Conservation (phyloP, 2,888 invertebrate genomes). For the Caenorhabditis sp. region DNA sequence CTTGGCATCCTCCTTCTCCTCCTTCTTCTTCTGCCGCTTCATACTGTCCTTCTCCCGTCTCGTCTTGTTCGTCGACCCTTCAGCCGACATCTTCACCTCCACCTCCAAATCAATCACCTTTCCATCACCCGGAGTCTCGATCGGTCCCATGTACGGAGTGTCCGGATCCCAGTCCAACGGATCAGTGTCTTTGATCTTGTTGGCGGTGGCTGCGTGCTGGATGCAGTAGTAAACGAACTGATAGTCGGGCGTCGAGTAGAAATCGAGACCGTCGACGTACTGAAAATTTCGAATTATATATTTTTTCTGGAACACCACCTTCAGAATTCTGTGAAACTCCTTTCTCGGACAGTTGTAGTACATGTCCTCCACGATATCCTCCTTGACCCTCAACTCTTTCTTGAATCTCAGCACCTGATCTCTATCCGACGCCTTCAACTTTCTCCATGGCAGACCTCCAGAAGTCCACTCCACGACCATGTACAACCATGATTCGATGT, state of each 20-base stretch:
- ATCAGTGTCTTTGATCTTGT: constrained; percentile 67
- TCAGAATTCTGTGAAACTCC: constrained; percentile 66
- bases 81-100: constrained; percentile 34
- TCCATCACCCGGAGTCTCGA: constrained; percentile 69
- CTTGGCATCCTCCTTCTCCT: constrained; percentile 14
- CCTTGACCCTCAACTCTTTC: constrained; percentile 63
- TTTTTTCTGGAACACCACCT: constrained; percentile 48
- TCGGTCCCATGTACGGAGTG: constrained; percentile 67
- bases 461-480: constrained; percentile 79
- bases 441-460: constrained; percentile 77
- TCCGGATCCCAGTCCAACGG: constrained; percentile 76
- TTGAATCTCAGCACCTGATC: constrained; percentile 75
- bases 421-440: constrained; percentile 69
- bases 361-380: constrained; percentile 64
- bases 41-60: constrained; percentile 23
- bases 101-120: constrained; percentile 63
- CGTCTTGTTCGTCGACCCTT: constrained; percentile 39
- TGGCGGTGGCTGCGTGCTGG: constrained; percentile 70
- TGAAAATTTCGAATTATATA: constrained; percentile 37
- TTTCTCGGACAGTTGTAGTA: constrained; percentile 66
- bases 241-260: constrained; percentile 77
- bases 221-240: constrained; percentile 73
- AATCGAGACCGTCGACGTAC: constrained; percentile 75
- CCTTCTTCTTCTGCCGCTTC: constrained; percentile 3
- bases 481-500: constrained; percentile 80